phyloP scores from a whole-genome alignment of 1,140 invertebrate species.

The Saccostrea echinata region DNA sequence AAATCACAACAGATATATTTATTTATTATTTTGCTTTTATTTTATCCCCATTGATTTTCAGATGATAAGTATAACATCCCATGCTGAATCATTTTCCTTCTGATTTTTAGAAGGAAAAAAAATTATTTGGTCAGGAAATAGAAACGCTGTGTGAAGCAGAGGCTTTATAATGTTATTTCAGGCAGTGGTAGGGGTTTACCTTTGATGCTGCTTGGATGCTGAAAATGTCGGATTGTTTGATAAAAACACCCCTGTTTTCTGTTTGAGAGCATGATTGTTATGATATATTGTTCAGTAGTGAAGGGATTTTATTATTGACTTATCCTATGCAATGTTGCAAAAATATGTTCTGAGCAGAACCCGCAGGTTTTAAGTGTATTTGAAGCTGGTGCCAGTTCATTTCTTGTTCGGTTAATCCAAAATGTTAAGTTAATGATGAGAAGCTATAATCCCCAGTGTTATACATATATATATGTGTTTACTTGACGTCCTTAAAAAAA shows the following conservation, averaged over 20 bases:
- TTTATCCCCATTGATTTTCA: background rate
- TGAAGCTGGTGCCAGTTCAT: too few relatives aligned
- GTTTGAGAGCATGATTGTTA: background rate
- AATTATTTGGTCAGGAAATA: background rate
- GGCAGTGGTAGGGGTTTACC: background rate
- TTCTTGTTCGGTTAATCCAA: too few relatives aligned
- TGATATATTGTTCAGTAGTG: conserved; percentile 14
- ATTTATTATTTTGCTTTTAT: conserved; percentile 9
- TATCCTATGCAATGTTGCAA: background rate
- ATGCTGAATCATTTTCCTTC: background rate
- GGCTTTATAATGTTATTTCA: conserved; percentile 9
- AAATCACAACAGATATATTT: background rate
- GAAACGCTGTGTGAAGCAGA: background rate
- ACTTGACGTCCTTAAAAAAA: background rate
- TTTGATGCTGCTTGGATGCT: conserved; percentile 9
- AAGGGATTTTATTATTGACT: background rate
- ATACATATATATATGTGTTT: background rate
- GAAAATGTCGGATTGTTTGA: conserved; percentile 32
- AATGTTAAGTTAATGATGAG: too few relatives aligned
- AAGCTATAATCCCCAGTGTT: too few relatives aligned
- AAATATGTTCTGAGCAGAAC: background rate
- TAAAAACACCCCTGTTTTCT: conserved; percentile 8
- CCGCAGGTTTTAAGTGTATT: background rate
- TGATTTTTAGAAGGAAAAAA: background rate
- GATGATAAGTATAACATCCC: background rate